Evolutionary conservation across 2,888 invertebrate genomes (phyloP), one percentile per base, ranked within the genome.

Genomic region (Amphiduros pacificus): DNA sequence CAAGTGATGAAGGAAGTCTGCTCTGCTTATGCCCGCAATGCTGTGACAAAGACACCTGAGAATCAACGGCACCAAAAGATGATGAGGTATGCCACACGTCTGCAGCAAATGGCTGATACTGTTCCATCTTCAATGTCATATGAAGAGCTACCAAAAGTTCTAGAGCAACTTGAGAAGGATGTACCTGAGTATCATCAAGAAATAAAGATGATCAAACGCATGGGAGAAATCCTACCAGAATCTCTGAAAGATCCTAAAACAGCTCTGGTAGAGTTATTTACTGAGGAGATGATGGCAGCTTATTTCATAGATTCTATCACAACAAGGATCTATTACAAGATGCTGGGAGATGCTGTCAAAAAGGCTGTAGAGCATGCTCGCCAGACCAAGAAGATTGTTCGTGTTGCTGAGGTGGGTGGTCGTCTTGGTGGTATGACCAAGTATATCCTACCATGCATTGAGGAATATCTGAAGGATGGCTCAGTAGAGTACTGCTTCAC

Each of bases 301-400:
- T 61, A 61, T 28, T 61, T 61, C 55, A 27, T 61, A 4, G 61
- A 61, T 22, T 55, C 61, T 20, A 28, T 61, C 28, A 55, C 55
- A 4, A 55, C 55, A 11, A 17, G 55, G 5, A 54, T 61, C 29
- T 61, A 41, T 28, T 61, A 61, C 50, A 54, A 55, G 20, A 22
- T 29, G 14, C 41, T 54, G 17, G 49, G 49, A 6, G 61, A 61
- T 49, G 55, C 20, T 17, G 49, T 61, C 2, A 9, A 32, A 9
- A 26, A 49, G n/a, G 61, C 61, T 1, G 41, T 52, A 31, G 22
- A 55, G 9, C 48, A 54, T 26, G 52, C 61, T 6, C 48, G 20
- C 31, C 55, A 61, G 40, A 27, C 32, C 22, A 61, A 61, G 40
- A 44, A 44, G 26, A 36, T 55, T 28, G 61, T 61, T 26, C 24